Evolutionary conservation across 2,888 invertebrate species (phyloP).

Genomic region (Scrobipalpa costella): DNA sequence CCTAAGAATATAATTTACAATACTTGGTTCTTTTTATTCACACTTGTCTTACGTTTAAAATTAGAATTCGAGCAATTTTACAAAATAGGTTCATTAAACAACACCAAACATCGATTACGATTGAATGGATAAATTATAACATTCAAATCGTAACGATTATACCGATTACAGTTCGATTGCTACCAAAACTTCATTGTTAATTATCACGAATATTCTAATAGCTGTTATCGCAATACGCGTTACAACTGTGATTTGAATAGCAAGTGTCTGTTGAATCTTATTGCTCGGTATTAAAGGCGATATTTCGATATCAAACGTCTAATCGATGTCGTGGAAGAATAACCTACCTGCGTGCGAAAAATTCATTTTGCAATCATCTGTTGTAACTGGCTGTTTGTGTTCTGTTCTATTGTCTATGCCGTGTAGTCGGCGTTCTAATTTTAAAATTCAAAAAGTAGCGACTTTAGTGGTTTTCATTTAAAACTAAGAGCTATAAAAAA

Average conservation of each 20-base stretch:
- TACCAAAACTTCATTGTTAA: conserved; percentile 33
- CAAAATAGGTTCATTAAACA: background rate
- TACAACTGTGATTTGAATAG: conserved; percentile 10
- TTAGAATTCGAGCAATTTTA: no score
- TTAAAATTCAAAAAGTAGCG: conserved; percentile 53
- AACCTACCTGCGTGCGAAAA: conserved; percentile 60
- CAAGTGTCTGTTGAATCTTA: conserved; percentile 24
- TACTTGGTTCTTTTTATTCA: no score
- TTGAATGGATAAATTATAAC: background rate
- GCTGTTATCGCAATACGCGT: conserved; percentile 20
- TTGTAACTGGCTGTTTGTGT: conserved; percentile 59
- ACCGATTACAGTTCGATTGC: background rate
- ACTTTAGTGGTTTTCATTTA: background rate
- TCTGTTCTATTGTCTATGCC: conserved; percentile 53
- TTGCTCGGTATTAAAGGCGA: conserved; percentile 33
- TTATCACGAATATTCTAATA: conserved; percentile 43
- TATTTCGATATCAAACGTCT: conserved; percentile 38
- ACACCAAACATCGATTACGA: conserved; percentile 7
- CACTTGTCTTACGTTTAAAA: no score
- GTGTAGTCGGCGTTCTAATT: conserved; percentile 52
- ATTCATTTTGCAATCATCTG: conserved; percentile 57
- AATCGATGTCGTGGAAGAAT: conserved; percentile 41
- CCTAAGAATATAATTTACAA: no score
- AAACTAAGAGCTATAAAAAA: no score
- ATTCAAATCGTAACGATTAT: conserved; percentile 12